These are phyloP conservation scores for Salticus scenicus DNA, from an alignment of 2,888 invertebrate genomes.

Conservation along the genomic window DNA sequence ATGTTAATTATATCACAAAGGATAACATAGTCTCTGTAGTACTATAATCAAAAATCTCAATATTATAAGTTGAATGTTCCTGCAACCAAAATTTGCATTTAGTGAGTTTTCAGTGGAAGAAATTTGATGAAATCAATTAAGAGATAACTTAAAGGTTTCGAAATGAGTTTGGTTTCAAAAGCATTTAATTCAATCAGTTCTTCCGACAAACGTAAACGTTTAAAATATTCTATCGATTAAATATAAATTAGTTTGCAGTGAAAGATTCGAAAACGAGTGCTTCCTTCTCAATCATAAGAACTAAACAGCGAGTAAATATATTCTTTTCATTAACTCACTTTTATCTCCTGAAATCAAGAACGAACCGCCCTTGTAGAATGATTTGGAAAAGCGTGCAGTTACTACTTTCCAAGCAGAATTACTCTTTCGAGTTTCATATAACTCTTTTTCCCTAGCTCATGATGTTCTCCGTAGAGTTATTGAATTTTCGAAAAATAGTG, in stretches of 20 bases:
- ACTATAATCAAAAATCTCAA: too few relatives aligned
- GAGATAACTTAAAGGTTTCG: background rate
- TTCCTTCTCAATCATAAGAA: background rate
- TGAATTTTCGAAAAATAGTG: slow-evolving; percentile 4
- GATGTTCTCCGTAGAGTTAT: background rate
- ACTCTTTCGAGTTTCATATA: background rate
- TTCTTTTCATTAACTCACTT: background rate
- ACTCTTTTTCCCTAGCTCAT: background rate
- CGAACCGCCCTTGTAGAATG: background rate
- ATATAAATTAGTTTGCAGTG: background rate
- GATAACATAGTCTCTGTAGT: too few relatives aligned
- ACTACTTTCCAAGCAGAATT: background rate
- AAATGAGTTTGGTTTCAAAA: background rate
- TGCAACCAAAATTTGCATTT: too few relatives aligned
- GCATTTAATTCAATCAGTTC: background rate
- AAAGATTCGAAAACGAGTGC: background rate
- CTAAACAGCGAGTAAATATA: background rate
- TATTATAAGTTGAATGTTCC: too few relatives aligned
- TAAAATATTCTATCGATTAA: background rate
- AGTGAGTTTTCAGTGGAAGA: too few relatives aligned
- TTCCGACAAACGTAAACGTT: background rate
- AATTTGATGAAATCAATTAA: too few relatives aligned
- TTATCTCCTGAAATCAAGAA: background rate
- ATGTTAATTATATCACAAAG: too few relatives aligned
- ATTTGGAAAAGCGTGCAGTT: background rate